Conservation (phyloP, 2,797 vertebrate species). For the Xenopus petersii region DNA sequence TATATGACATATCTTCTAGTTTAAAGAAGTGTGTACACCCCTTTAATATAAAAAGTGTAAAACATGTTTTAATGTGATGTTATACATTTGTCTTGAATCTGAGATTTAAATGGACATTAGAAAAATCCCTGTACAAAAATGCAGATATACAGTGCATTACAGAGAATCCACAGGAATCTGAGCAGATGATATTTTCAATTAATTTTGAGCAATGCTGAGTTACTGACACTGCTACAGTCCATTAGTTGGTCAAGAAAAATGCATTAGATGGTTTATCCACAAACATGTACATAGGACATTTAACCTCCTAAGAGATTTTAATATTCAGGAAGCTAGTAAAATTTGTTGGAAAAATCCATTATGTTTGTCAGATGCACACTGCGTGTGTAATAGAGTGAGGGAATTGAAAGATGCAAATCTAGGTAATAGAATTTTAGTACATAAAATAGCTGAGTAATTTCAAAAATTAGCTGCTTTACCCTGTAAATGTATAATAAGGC, state of each 20-base stretch:
- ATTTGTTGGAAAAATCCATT: conserved; percentile 41
- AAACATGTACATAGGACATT: conserved; percentile 29
- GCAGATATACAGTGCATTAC: neutral
- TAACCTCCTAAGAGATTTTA: conserved; percentile 41
- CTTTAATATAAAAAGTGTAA: too few species aligned
- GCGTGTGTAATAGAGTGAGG: conserved; percentile 43
- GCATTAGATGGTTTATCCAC: conserved; percentile 18
- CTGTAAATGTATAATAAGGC: conserved; percentile 23
- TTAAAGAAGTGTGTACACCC: too few species aligned
- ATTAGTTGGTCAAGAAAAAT: conserved; percentile 37
- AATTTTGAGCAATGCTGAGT: conserved; percentile 16
- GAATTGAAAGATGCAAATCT: conserved; percentile 47
- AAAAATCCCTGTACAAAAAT: conserved; percentile 1
- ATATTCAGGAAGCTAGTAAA: conserved; percentile 42
- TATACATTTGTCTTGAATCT: too few species aligned
- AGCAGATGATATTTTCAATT: conserved; percentile 18
- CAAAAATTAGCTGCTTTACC: conserved; percentile 32
- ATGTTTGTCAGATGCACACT: conserved; percentile 41
- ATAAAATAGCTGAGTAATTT: conserved; percentile 37
- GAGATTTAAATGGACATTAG: neutral
- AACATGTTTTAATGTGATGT: too few species aligned
- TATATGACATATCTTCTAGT: too few species aligned
- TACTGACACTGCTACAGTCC: conserved; percentile 27
- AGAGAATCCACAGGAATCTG: neutral
- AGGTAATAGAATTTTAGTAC: conserved; percentile 46